These are phyloP conservation scores for Ganaspis brasiliensis DNA, from an alignment of 2,888 invertebrate species.

Conservation along the genomic window DNA sequence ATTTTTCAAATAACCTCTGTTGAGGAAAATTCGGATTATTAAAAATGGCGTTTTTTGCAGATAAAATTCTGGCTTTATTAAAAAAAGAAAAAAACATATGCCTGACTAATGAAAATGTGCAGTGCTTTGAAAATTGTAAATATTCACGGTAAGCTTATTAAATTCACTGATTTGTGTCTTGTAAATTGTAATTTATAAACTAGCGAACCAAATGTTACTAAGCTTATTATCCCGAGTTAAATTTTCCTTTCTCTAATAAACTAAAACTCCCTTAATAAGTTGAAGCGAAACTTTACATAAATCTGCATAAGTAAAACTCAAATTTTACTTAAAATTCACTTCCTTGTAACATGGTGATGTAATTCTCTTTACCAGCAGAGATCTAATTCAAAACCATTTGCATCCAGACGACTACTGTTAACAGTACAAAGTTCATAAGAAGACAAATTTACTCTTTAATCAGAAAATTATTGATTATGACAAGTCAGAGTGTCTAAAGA, in stretches of 20 bases:
- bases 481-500: no score
- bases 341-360: not conserved
- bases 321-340: slow-evolving; percentile 31
- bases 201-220: slow-evolving; percentile 10
- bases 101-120: no score
- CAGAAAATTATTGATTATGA: not conserved
- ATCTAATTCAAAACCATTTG: slow-evolving; percentile 21
- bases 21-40: no score
- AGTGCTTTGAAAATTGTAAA: no score
- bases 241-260: slow-evolving; percentile 28
- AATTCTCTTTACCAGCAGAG: not conserved
- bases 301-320: slow-evolving; percentile 18
- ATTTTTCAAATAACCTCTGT: no score
- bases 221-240: slow-evolving; percentile 1
- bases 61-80: no score
- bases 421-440: not conserved
- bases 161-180: slow-evolving; percentile 1
- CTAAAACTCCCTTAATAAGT: slow-evolving; percentile 22
- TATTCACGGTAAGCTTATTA: not conserved
- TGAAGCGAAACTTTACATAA: slow-evolving; percentile 6
- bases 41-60: no score
- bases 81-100: no score
- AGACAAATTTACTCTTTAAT: not conserved
- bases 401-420: slow-evolving; percentile 14
- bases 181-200: slow-evolving; percentile 1